Percentiles rank a stretch among this genome's conserved stretches.
phyloP scores from a whole-genome alignment of 2,888 invertebrate genomes.

The Gortyna flavago region DNA sequence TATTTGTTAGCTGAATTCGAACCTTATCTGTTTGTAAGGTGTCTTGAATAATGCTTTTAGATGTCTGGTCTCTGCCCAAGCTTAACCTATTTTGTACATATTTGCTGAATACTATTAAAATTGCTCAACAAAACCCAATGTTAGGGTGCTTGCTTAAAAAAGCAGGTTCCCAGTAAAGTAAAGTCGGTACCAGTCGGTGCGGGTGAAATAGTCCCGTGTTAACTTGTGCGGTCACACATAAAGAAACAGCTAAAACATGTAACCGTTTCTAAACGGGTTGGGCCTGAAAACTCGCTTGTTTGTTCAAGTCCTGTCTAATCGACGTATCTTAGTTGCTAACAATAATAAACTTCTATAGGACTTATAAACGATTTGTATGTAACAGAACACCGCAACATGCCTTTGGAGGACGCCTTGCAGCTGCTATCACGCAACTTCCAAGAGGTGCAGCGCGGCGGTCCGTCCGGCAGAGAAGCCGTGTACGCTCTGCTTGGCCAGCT shows the following conservation, averaged over 20 bases:
- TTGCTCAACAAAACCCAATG: neutral
- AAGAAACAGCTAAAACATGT: neutral
- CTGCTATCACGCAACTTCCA: conserved; percentile 93
- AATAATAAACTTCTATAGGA: neutral
- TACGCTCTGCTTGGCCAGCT: conserved; percentile 94
- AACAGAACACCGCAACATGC: conserved; percentile 98
- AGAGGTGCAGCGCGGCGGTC: conserved; percentile 88
- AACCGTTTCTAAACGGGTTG: neutral
- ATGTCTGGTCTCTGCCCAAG: neutral
- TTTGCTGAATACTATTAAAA: neutral
- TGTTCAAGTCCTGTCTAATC: neutral
- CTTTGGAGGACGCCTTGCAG: conserved; percentile 96
- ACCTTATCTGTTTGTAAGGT: too few species aligned
- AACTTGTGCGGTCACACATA: neutral
- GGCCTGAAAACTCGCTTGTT: neutral
- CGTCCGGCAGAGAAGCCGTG: conserved; percentile 91
- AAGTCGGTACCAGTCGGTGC: neutral
- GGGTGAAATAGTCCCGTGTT: neutral
- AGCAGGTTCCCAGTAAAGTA: neutral
- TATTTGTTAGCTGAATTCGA: too few species aligned
- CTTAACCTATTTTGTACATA: neutral
- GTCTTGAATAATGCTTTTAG: too few species aligned
- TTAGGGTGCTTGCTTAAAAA: neutral
- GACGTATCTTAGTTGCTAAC: neutral
- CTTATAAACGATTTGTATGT: neutral